A percentile compares a stretch with the other conserved stretches of the same genome.
These are phyloP conservation scores for Mirza zaza DNA, from an alignment of 2,113 vertebrate species.

Conservation along the genomic window DNA sequence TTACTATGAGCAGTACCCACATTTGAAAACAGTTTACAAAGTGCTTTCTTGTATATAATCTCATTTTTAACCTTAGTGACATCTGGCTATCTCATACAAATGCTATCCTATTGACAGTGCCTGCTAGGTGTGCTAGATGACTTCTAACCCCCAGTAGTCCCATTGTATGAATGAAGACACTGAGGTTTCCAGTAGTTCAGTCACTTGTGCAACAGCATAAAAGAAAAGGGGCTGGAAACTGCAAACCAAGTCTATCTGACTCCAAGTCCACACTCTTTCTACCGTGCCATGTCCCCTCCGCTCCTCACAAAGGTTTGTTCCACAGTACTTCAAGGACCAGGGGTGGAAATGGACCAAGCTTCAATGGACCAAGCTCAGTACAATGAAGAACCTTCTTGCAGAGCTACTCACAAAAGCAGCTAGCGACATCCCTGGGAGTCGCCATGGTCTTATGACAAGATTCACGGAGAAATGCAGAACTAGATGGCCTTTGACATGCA, in stretches of 20 bases:
- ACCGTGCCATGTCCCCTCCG: not conserved
- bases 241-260: not conserved
- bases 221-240: not conserved
- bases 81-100: not conserved
- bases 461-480: not conserved
- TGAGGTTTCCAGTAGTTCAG: not conserved
- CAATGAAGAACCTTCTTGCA: not conserved
- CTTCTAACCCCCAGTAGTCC: too few species aligned
- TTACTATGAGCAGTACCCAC: too few species aligned
- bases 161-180: not conserved
- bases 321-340: not conserved
- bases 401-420: not conserved
- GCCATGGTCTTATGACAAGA: not conserved
- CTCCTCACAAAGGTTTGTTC: not conserved
- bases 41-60: not conserved
- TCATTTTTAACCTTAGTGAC: not conserved
- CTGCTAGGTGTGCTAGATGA: not conserved
- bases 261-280: not conserved
- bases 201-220: not conserved
- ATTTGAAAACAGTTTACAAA: not conserved
- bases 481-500: not conserved
- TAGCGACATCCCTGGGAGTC: not conserved
- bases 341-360: not conserved
- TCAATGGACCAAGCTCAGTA: not conserved
- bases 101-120: not conserved